phyloP scores from a whole-genome alignment of 2,113 vertebrate species.

The Paralichthys olivaceus region DNA sequence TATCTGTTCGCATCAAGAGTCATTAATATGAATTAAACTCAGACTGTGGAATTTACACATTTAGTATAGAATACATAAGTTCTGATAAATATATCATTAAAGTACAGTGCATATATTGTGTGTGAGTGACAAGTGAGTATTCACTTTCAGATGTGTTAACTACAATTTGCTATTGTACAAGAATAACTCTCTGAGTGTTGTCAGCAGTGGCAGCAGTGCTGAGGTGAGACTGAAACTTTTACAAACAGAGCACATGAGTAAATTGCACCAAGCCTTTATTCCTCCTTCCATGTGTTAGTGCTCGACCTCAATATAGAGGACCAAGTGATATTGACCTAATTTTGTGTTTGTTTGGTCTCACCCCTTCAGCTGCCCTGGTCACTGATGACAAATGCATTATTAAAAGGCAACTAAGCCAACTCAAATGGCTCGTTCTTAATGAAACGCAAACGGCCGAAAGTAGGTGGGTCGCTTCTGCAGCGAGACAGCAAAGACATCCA shows the following conservation, averaged over 20 bases:
- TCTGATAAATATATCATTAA: background rate
- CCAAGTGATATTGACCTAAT: slow-evolving; percentile 75
- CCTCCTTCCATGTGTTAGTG: slow-evolving; percentile 10
- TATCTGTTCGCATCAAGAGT: slow-evolving; percentile 38
- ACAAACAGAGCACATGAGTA: slow-evolving; percentile 5
- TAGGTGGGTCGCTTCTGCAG: slow-evolving; percentile 55
- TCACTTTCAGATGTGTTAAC: background rate
- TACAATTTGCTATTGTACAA: background rate
- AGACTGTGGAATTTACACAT: background rate
- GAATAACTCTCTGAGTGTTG: background rate
- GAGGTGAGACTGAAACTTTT: slow-evolving; percentile 16
- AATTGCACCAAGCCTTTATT: slow-evolving; percentile 13
- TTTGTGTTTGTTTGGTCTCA: slow-evolving; percentile 65
- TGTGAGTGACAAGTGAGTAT: background rate
- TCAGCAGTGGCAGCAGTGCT: background rate
- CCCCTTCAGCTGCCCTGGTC: slow-evolving; percentile 54
- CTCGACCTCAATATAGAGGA: slow-evolving; percentile 63
- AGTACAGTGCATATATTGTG: background rate
- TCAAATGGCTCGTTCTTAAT: slow-evolving; percentile 58
- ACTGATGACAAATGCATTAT: slow-evolving; percentile 77
- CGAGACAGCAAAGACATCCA: slow-evolving; percentile 68
- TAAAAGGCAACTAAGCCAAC: slow-evolving; percentile 56
- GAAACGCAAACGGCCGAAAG: slow-evolving; percentile 61
- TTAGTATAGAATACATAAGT: background rate
- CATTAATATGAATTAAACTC: background rate